Conservation (phyloP, 2,113 vertebrate species). For the Gymnarchus niloticus region DNA sequence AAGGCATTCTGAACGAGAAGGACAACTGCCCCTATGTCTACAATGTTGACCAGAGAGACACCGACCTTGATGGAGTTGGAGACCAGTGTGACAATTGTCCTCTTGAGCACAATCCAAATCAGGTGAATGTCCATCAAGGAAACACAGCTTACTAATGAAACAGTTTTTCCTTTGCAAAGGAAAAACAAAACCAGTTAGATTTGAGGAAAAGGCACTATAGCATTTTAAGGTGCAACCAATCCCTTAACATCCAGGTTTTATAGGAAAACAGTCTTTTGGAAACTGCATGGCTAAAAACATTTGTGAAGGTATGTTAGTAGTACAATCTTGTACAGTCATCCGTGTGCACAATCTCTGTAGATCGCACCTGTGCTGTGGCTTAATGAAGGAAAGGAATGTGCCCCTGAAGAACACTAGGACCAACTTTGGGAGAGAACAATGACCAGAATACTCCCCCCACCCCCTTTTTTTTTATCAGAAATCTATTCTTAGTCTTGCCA, state of each 20-base stretch:
- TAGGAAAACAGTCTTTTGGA: neutral
- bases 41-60: conserved; percentile 93
- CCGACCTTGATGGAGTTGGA: conserved; percentile 88
- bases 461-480: conserved; percentile 27
- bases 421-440: conserved; percentile 23
- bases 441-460: conserved; percentile 27
- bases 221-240: neutral
- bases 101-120: conserved; percentile 92
- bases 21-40: conserved; percentile 97
- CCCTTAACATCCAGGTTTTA: neutral
- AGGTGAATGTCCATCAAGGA: conserved; percentile 64
- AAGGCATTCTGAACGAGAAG: conserved; percentile 88
- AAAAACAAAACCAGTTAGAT: neutral
- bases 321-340: conserved; percentile 25
- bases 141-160: neutral
- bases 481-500: conserved; percentile 33
- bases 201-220: neutral
- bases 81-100: conserved; percentile 99
- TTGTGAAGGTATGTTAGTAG: conserved; percentile 2
- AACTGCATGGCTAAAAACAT: neutral
- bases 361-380: conserved; percentile 66
- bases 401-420: neutral
- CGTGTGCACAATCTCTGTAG: conserved; percentile 36
- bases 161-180: neutral
- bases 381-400: conserved; percentile 62